A percentile compares a stretch with the other conserved stretches of the same genome.
Conservation (phyloP, 2,797 vertebrate genomes). For the Mionectes olivaceus region DNA sequence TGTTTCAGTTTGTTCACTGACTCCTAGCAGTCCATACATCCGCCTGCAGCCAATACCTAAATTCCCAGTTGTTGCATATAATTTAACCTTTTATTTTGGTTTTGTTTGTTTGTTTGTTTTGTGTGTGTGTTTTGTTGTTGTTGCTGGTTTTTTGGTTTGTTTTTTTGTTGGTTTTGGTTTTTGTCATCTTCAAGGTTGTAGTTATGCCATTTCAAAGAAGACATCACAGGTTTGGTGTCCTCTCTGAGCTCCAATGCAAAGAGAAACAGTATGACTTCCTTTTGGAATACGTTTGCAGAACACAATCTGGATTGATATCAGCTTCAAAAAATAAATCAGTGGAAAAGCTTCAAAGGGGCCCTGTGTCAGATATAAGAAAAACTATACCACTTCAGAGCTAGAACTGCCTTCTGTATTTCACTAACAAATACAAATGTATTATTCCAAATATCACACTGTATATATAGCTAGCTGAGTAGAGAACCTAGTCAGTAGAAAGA, state of each 20-base stretch:
- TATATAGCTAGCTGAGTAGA: not conserved
- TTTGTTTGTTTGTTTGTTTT: not conserved
- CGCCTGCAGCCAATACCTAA: not conserved
- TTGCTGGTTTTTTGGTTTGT: too few relatives aligned
- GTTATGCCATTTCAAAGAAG: not conserved
- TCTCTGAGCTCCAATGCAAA: not conserved
- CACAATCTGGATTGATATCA: not conserved
- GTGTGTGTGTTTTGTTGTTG: too few relatives aligned
- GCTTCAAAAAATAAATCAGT: not conserved
- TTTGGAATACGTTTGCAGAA: not conserved
- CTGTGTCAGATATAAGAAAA: not conserved
- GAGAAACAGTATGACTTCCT: not conserved
- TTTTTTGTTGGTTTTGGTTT: too few relatives aligned
- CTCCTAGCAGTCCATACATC: not conserved
- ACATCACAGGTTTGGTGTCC: not conserved
- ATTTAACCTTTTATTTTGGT: not conserved
- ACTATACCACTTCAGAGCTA: not conserved
- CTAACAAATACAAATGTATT: not conserved
- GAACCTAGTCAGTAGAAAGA: not conserved
- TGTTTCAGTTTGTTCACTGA: not conserved
- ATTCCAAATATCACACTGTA: not conserved
- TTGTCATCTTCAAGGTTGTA: not conserved
- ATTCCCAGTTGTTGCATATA: not conserved
- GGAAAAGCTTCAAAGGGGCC: not conserved
- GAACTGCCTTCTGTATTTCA: not conserved